Evolutionary conservation across 2,113 vertebrate genomes (phyloP), one percentile per base, ranked within the genome.

Genomic region (Ondatra zibethicus): DNA sequence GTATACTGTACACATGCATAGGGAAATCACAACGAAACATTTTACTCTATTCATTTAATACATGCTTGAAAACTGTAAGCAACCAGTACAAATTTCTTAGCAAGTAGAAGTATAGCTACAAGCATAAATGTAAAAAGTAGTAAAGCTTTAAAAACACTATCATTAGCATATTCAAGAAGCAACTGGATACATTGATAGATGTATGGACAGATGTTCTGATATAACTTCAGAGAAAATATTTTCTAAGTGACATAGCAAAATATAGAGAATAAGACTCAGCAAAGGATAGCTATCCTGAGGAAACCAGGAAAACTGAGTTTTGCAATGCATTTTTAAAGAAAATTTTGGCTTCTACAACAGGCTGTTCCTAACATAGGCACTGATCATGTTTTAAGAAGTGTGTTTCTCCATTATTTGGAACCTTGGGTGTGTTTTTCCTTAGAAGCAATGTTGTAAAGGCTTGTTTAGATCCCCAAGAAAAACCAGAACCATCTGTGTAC

Each of bases 401-500:
- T 93, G 36, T 66, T 88, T 90, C 72, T 94, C 89, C 88, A 95
- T 96, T 96, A 97, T 82, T 88, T 94, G 91, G 68, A 95, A 97
- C 45, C 72, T 4, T 13, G 36, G 87, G 42, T 81, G 52, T 63
- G 76, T 92, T 95, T 92, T 96, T 47, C 27, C 75, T 94, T 95
- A 94, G 77, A 96, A 97, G 42, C 27, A 95, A 93, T 89, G 75
- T 88, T 80, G 96, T 77, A 76, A 95, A 96, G 61, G 16, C 50
- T 58, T 58, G 58, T 58, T 58, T 58, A 58, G 58, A 58, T 58
- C 58, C 58, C 58, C 55, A 58, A 58, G 55, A 58, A 58, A 58
- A 58, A 58, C 1, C 47, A 91, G 65, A 96, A 23, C 42, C 55
- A 16, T 68, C 9, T 76, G 61, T 63, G 33, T 87, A 47, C 68